These are phyloP conservation scores for Clitarchus hookeri DNA, from an alignment of 2,888 invertebrate genomes.

Conservation along the genomic window DNA sequence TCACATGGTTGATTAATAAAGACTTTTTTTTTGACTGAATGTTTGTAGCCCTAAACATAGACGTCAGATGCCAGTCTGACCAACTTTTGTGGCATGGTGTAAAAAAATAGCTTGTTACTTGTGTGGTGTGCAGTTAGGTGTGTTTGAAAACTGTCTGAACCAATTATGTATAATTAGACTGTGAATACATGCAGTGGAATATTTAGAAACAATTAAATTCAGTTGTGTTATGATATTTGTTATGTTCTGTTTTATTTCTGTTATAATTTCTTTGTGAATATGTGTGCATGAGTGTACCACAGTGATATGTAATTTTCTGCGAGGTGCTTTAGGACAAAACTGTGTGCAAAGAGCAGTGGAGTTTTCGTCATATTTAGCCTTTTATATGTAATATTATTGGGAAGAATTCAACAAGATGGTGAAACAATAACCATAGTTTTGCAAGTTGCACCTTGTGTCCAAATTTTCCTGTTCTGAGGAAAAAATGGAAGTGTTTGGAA, in stretches of 20 bases:
- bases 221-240: constrained; percentile 27
- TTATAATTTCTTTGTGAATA: constrained; percentile 19
- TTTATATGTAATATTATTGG: constrained; percentile 7
- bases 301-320: constrained; percentile 35
- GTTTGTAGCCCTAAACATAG: constrained; percentile 29
- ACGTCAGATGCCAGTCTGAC: constrained; percentile 37
- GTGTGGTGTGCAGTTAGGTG: constrained; percentile 41
- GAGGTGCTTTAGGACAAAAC: constrained; percentile 37
- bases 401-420: not conserved
- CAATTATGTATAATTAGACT: constrained; percentile 31
- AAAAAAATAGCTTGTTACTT: constrained; percentile 42
- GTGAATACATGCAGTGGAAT: constrained; percentile 17
- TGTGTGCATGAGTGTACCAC: constrained; percentile 29
- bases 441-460: constrained; percentile 34
- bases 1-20: constrained; percentile 33
- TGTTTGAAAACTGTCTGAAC: constrained; percentile 37
- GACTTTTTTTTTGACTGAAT: constrained; percentile 35
- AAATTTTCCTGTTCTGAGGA: constrained; percentile 33
- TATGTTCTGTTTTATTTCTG: constrained; percentile 32
- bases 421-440: not conserved
- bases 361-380: not conserved
- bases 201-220: constrained; percentile 21
- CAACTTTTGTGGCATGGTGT: constrained; percentile 43
- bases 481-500: constrained; percentile 23
- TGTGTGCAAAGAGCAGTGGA: not conserved